Conservation (phyloP, 2,888 invertebrate species). For the Busseola fusca region DNA sequence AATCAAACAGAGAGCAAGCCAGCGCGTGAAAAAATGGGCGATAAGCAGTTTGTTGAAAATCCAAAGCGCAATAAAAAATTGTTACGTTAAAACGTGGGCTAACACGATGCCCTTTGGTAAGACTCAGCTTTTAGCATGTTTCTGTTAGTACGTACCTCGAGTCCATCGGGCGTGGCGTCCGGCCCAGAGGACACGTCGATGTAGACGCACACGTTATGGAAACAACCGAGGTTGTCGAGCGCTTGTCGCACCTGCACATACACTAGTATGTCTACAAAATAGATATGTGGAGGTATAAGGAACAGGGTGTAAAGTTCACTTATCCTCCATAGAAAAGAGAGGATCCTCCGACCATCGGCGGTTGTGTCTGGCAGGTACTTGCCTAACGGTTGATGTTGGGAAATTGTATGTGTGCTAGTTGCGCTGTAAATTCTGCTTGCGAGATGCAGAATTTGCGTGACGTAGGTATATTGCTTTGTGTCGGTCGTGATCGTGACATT, state of each 20-base stretch:
- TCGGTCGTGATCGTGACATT: no score
- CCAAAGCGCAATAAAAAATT: not conserved
- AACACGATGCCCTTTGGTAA: not conserved
- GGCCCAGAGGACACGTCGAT: slow-evolving; percentile 96
- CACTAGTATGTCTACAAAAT: not conserved
- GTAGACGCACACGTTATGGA: slow-evolving; percentile 94
- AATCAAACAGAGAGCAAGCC: not conserved
- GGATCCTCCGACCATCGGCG: no score
- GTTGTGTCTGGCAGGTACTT: no score
- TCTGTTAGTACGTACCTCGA: slow-evolving; percentile 90
- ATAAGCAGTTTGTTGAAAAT: not conserved
- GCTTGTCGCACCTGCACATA: slow-evolving; percentile 91
- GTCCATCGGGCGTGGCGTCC: slow-evolving; percentile 92
- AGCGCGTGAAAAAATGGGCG: no score
- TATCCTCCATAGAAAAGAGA: no score
- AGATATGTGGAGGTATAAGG: no score
- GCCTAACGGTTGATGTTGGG: no score
- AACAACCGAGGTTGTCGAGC: slow-evolving; percentile 95
- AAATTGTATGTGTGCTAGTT: no score
- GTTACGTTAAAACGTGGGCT: not conserved
- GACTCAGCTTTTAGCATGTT: not conserved
- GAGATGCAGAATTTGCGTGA: no score
- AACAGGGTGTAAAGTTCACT: no score
- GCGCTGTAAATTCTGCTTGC: no score
- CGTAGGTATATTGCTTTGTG: no score